phyloP scores from a whole-genome alignment of 1,140 invertebrate species.

The Scaptomyza montana region DNA sequence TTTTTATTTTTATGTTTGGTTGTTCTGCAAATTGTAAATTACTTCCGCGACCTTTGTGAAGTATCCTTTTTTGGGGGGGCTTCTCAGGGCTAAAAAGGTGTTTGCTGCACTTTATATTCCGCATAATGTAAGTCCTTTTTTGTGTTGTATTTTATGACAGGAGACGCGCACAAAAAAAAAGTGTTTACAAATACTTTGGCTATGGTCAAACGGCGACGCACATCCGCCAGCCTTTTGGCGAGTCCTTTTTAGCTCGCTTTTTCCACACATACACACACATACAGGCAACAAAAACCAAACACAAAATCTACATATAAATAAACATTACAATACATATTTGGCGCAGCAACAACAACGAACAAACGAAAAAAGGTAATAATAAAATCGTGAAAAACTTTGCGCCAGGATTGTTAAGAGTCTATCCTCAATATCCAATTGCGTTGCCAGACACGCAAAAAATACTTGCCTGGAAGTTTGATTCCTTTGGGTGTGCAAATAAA shows the following conservation, averaged over 20 bases:
- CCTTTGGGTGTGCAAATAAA: background rate
- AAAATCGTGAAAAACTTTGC: slow-evolving; percentile 18
- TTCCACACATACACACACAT: slow-evolving; percentile 21
- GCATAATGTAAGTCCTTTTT: slow-evolving; percentile 38
- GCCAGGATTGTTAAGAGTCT: background rate
- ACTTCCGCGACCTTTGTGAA: slow-evolving; percentile 76
- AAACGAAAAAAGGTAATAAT: slow-evolving; percentile 15
- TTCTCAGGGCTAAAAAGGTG: slow-evolving; percentile 54
- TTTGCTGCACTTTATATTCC: slow-evolving; percentile 44
- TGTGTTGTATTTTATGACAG: slow-evolving; percentile 58
- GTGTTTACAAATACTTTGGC: slow-evolving; percentile 28
- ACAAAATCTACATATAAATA: slow-evolving; percentile 79
- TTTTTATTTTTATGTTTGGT: slow-evolving; percentile 9
- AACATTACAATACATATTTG: slow-evolving; percentile 70
- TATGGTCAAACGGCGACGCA: slow-evolving; percentile 61
- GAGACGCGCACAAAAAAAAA: slow-evolving; percentile 46
- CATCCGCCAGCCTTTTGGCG: slow-evolving; percentile 62
- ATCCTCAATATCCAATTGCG: slow-evolving; percentile 24
- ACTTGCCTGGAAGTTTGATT: background rate
- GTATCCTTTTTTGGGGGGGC: slow-evolving; percentile 42
- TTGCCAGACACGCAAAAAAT: slow-evolving; percentile 32
- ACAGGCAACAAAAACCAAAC: slow-evolving; percentile 32
- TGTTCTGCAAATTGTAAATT: slow-evolving; percentile 73
- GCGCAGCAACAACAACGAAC: slow-evolving; percentile 29
- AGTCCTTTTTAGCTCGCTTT: slow-evolving; percentile 30